phyloP scores from a whole-genome alignment of 2,888 invertebrate species.

The Conchocele bisecta region DNA sequence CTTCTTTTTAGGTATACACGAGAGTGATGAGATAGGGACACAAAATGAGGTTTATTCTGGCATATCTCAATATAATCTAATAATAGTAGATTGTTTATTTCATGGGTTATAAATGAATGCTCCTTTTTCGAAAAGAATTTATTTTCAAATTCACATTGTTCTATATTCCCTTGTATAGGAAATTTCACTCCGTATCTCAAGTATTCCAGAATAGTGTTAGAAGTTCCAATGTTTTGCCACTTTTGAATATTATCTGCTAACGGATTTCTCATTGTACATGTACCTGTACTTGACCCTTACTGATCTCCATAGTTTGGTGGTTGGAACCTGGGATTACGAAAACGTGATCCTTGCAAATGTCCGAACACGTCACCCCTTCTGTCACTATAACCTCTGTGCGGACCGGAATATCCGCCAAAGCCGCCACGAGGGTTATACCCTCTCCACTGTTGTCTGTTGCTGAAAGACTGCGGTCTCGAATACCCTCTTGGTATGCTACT shows the following conservation, averaged over 20 bases:
- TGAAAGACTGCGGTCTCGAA: too few species aligned
- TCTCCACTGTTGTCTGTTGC: too few species aligned
- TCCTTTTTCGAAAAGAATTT: slow-evolving; percentile 2
- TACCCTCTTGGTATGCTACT: too few species aligned
- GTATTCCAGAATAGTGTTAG: neutral
- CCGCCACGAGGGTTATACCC: too few species aligned
- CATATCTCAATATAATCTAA: neutral
- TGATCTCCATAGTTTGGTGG: too few species aligned
- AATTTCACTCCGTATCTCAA: slow-evolving; percentile 11
- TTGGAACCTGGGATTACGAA: too few species aligned
- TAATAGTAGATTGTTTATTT: slow-evolving; percentile 5
- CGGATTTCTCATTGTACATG: slow-evolving; percentile 1
- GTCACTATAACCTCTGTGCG: too few species aligned
- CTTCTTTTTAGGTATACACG: slow-evolving; percentile 28
- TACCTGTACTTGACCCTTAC: too few species aligned
- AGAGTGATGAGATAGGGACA: slow-evolving; percentile 15
- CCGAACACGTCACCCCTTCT: too few species aligned
- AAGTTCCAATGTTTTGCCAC: slow-evolving; percentile 6
- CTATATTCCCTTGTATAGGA: neutral
- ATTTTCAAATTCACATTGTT: slow-evolving; percentile 8
- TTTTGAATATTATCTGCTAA: neutral
- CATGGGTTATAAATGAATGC: slow-evolving; percentile 4
- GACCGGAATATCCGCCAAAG: too few species aligned
- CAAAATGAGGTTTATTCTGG: neutral
- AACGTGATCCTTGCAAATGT: too few species aligned